phyloP scores from a whole-genome alignment of 2,797 vertebrate species.

The Sebastes alutus region DNA sequence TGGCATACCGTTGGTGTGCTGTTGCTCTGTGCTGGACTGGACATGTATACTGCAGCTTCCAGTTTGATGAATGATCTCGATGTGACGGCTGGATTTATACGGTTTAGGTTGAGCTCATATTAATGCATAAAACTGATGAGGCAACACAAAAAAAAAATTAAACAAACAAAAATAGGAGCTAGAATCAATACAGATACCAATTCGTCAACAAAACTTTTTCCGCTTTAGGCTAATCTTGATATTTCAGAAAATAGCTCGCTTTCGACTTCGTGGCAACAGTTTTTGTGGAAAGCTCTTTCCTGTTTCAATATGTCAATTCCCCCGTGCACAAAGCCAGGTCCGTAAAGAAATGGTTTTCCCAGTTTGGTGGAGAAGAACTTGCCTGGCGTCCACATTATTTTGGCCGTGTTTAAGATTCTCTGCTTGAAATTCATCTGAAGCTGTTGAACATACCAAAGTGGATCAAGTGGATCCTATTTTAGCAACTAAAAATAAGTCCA shows the following conservation, averaged over 20 bases:
- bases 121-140: neutral
- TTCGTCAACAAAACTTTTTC: neutral
- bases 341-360: too few species aligned
- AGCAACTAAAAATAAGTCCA: neutral
- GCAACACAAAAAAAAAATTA: neutral
- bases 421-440: too few species aligned
- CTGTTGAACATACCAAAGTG: too few species aligned
- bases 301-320: neutral
- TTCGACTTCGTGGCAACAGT: neutral
- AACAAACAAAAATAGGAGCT: neutral
- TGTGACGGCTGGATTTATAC: slow-evolving; percentile 1
- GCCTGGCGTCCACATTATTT: too few species aligned
- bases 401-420: too few species aligned
- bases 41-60: slow-evolving; percentile 7
- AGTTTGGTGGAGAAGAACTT: too few species aligned
- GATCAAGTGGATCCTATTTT: neutral
- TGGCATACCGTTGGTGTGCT: slow-evolving; percentile 26
- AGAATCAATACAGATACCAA: neutral
- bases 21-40: slow-evolving; percentile 7
- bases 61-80: slow-evolving; percentile 9
- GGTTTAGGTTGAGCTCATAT: neutral
- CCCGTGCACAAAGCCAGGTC: neutral
- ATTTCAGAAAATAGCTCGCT: neutral
- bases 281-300: neutral
- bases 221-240: neutral